Conservation (phyloP, 1,140 invertebrate genomes). For the Drepana arcuata region DNA sequence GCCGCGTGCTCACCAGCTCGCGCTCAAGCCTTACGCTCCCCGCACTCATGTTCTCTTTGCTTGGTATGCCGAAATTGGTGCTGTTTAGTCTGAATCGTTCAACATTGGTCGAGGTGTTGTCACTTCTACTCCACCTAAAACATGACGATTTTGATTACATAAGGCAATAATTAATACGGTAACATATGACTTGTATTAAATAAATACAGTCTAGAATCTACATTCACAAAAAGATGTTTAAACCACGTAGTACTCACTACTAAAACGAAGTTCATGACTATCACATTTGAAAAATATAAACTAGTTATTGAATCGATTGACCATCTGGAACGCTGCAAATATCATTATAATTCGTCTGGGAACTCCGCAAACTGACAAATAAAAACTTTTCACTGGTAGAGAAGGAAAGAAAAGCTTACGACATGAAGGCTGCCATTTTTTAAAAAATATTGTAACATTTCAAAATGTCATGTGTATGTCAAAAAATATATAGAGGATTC, state of each 20-base stretch:
- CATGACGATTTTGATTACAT: neutral
- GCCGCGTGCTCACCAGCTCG: slow-evolving; percentile 79
- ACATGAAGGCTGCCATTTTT: slow-evolving; percentile 70
- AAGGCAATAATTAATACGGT: no score
- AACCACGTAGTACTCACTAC: slow-evolving; percentile 66
- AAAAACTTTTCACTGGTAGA: slow-evolving; percentile 58
- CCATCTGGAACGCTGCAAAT: slow-evolving; percentile 34
- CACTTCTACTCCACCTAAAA: slow-evolving; percentile 42
- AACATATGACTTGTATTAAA: no score
- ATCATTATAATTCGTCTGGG: slow-evolving; percentile 54
- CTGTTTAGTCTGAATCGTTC: slow-evolving; percentile 33
- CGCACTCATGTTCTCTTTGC: slow-evolving; percentile 52
- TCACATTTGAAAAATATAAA: slow-evolving; percentile 30
- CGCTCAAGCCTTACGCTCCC: slow-evolving; percentile 51
- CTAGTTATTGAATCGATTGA: slow-evolving; percentile 28
- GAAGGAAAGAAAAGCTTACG: slow-evolving; percentile 68
- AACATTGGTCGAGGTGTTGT: slow-evolving; percentile 34
- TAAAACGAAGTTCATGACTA: slow-evolving; percentile 45
- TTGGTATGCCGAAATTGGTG: slow-evolving; percentile 33
- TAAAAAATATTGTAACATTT: slow-evolving; percentile 61
- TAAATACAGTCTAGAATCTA: no score
- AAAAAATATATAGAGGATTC: no score
- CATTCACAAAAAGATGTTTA: slow-evolving; percentile 42
- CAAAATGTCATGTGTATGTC: slow-evolving; percentile 22
- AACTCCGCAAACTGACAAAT: slow-evolving; percentile 33